Percentiles rank a stretch among this genome's conserved stretches.
phyloP scores from a whole-genome alignment of 53 echinoderm and acorn worm species.

The Arbacia lixula region DNA sequence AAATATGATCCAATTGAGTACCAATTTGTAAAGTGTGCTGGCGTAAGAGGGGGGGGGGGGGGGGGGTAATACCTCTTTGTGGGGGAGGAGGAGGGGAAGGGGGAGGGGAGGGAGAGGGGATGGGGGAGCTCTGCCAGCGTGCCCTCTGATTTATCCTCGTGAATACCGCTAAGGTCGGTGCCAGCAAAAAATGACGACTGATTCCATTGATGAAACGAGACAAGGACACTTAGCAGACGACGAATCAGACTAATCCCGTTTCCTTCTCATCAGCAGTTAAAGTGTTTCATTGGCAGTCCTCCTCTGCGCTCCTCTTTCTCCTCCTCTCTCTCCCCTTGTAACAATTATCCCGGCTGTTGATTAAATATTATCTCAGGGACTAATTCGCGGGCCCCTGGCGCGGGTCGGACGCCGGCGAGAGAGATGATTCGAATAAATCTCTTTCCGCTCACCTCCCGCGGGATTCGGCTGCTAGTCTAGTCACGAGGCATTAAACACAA shows the following conservation, averaged over 20 bases:
- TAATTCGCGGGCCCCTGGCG: slow-evolving; percentile 17
- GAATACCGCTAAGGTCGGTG: no score
- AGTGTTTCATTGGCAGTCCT: slow-evolving; percentile 20
- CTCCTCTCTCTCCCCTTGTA: not conserved
- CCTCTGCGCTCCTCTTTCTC: not conserved
- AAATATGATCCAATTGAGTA: no score
- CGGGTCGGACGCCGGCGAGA: slow-evolving; percentile 19
- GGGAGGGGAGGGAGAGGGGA: not conserved
- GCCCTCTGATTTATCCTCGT: no score
- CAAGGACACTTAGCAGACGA: not conserved
- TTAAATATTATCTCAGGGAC: slow-evolving; percentile 35
- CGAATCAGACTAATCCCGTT: not conserved
- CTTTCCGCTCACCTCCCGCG: not conserved
- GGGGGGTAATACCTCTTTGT: no score
- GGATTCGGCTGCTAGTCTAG: not conserved
- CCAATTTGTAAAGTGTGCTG: not conserved
- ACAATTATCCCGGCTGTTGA: slow-evolving; percentile 44
- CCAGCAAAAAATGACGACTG: slow-evolving; percentile 9
- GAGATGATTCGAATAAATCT: slow-evolving; percentile 39
- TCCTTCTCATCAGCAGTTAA: not conserved
- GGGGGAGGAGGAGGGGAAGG: not conserved
- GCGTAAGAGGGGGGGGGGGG: not conserved
- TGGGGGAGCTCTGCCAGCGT: not conserved
- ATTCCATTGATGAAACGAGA: not conserved
- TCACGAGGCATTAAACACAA: no score